A percentile compares a stretch with the other conserved stretches of the same genome.
These are phyloP conservation scores for Latheticus oryzae DNA, from an alignment of 2,888 invertebrate species.

Conservation along the genomic window DNA sequence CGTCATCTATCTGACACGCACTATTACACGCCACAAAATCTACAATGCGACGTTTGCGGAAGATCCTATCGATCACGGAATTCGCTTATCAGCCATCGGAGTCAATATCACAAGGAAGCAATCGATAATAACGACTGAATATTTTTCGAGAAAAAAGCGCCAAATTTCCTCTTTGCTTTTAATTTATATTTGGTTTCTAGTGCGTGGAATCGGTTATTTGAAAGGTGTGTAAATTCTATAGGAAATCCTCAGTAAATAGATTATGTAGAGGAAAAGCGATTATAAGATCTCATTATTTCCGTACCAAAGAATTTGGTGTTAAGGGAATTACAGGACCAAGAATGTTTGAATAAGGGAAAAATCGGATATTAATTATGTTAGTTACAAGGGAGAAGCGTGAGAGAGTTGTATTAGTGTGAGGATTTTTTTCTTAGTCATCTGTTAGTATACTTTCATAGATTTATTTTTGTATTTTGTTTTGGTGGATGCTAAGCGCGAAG, in stretches of 20 bases:
- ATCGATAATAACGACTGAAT: conserved; percentile 26
- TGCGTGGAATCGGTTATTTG: too few species aligned
- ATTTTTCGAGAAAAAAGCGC: too few species aligned
- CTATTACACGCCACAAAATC: conserved; percentile 66
- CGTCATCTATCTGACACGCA: conserved; percentile 67
- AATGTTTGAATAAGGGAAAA: too few species aligned
- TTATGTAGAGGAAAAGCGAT: conserved; percentile 58
- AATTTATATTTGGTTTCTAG: too few species aligned
- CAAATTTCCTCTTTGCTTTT: too few species aligned
- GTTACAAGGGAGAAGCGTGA: conserved; percentile 11
- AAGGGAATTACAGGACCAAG: conserved; percentile 58
- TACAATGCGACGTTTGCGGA: conserved; percentile 66
- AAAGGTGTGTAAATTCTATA: conserved; percentile 57
- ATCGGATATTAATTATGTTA: too few species aligned
- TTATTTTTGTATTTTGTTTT: too few species aligned
- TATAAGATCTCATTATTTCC: conserved; percentile 58
- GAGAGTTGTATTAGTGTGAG: conserved; percentile 1
- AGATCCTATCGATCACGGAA: conserved; percentile 66
- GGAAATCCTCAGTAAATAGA: conserved; percentile 58
- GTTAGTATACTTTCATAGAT: too few species aligned
- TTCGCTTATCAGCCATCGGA: conserved; percentile 67
- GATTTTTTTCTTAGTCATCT: neutral
- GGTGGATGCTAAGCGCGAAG: too few species aligned
- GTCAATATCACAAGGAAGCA: conserved; percentile 64
- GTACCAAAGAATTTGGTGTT: conserved; percentile 58